Evolutionary conservation across 2,113 vertebrate genomes (phyloP).

Genomic region (Plectropomus leopardus): DNA sequence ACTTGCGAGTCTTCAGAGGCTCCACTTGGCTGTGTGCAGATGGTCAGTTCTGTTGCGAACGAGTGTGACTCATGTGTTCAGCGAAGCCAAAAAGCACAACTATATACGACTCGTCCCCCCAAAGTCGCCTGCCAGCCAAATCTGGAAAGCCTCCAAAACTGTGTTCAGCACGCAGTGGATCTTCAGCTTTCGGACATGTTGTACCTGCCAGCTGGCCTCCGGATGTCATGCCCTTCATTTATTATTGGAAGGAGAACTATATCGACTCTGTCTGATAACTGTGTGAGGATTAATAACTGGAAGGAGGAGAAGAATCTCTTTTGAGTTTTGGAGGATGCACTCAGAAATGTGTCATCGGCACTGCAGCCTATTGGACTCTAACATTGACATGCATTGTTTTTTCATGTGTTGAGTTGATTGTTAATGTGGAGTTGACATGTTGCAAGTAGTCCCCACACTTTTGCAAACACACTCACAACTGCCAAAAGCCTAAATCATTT

Average conservation of each 20-base stretch:
- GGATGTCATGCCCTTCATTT: slow-evolving; percentile 45
- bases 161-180: slow-evolving; percentile 18
- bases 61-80: slow-evolving; percentile 56
- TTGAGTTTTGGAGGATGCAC: neutral
- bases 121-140: slow-evolving; percentile 34
- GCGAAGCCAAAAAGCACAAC: slow-evolving; percentile 47
- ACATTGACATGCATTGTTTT: too few species aligned
- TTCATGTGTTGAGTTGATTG: too few species aligned
- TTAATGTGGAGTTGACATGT: too few species aligned
- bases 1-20: slow-evolving; percentile 14
- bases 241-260: slow-evolving; percentile 1
- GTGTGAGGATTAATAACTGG: slow-evolving; percentile 21
- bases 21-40: slow-evolving; percentile 34
- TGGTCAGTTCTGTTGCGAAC: slow-evolving; percentile 46
- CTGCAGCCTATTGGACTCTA: too few species aligned
- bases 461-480: too few species aligned
- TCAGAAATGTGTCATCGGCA: neutral
- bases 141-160: slow-evolving; percentile 54
- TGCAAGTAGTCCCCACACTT: neutral
- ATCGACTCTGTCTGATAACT: slow-evolving; percentile 31
- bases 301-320: neutral
- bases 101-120: slow-evolving; percentile 25
- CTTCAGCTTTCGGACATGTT: slow-evolving; percentile 38
- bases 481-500: too few species aligned
- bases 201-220: slow-evolving; percentile 50